These are phyloP conservation scores for Zhengitettix transpicula DNA, from an alignment of 2,888 invertebrate genomes.

Conservation along the genomic window DNA sequence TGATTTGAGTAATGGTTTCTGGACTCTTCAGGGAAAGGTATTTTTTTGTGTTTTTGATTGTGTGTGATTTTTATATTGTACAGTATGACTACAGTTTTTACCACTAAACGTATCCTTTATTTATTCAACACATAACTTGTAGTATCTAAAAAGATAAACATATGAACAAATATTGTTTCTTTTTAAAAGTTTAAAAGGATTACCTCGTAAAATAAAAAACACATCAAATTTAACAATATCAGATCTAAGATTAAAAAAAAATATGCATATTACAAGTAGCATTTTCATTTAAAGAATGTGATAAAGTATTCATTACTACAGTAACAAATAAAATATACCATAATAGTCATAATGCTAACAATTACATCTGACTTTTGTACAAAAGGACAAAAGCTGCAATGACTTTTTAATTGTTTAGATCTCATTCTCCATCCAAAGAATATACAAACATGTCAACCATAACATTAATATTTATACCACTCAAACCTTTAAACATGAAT, in stretches of 20 bases:
- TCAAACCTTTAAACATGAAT: not conserved
- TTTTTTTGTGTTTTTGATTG: slow-evolving; percentile 2
- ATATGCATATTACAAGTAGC: not conserved
- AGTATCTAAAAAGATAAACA: slow-evolving; percentile 10
- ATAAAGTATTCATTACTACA: not conserved
- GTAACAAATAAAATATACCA: not conserved
- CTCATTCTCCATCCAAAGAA: not conserved
- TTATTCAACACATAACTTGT: slow-evolving; percentile 12
- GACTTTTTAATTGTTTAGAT: not conserved
- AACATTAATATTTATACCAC: not conserved
- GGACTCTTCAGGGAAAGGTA: slow-evolving; percentile 4
- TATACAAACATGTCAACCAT: not conserved
- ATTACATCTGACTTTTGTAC: slow-evolving; percentile 9
- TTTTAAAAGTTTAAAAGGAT: not conserved
- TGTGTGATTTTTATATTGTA: slow-evolving; percentile 5
- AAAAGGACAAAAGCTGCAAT: slow-evolving; percentile 6
- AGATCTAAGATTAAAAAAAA: not conserved
- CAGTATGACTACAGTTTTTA: slow-evolving; percentile 7
- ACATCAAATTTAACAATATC: not conserved
- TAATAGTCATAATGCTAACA: slow-evolving; percentile 5
- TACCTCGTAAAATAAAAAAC: not conserved
- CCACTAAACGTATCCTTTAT: slow-evolving; percentile 6
- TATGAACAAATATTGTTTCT: slow-evolving; percentile 13
- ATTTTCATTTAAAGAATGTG: not conserved
- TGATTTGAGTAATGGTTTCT: slow-evolving; percentile 5